Evolutionary conservation across 2,797 vertebrate genomes (phyloP), one percentile per base, ranked within the genome.

Genomic region (Sebastes taczanowskii): DNA sequence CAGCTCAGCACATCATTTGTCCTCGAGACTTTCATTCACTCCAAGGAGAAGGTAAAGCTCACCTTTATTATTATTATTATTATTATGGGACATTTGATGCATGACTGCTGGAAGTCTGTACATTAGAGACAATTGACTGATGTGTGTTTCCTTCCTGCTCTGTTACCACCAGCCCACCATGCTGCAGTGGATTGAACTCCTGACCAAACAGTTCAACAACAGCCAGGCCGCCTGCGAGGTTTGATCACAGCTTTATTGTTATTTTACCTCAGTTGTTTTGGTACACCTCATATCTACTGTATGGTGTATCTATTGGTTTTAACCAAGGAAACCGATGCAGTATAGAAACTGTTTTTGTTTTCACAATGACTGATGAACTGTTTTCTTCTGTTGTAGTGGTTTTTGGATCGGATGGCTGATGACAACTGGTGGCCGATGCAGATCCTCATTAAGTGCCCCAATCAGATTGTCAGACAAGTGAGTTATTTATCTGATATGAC

Each of bases 401-500:
- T 99, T 95, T 94, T 99, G 95, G 98, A 99, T 89, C 97, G 97
- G 35, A 99, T 99, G 98, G 98, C 98, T 68, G 98, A 99, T 85
- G 98, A 99, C 93, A 99, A 99, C 95, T 99, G 98, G 98, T 99
- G 98, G 98, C 98, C 98, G 38, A 99, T 99, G 98, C 98, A 99
- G 95, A 99, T 99, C 93, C 95, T 99, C 86, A 99, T 99, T 82
- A 99, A 99, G 91, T 99, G 98, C 74, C 98, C 98, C 83, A 99
- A 99, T 95, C 98, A 99, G 95, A 99, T 99, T 72, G 98, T 99
- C 77, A 96, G 98, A 94, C 98, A 99, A 96, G 98, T 98, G 89
- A 94, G 93, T 30, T 1, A 3, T 4, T 56, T 7, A 38, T 53
- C 4, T 25, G 16, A 27, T 22, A 13, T 3, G 32, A 22, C 0